Percentiles rank a stretch among this genome's conserved stretches.
These are phyloP conservation scores for Drosophila mettleri DNA, from an alignment of 2,888 invertebrate species.

Conservation along the genomic window DNA sequence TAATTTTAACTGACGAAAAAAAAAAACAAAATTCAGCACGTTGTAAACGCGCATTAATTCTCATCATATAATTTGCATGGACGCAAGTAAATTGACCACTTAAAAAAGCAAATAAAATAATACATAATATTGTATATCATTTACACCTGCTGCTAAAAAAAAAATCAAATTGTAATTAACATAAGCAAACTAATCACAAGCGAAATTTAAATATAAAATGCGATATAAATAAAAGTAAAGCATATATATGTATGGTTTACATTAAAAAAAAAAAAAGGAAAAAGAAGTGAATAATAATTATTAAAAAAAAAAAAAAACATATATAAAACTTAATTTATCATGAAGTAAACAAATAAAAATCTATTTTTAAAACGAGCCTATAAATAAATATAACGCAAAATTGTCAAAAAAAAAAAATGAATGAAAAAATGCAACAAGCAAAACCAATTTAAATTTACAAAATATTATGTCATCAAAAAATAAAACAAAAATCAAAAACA, in stretches of 20 bases:
- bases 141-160: slow-evolving; percentile 67
- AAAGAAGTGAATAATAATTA: slow-evolving; percentile 12
- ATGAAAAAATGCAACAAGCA: slow-evolving; percentile 33
- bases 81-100: slow-evolving; percentile 51
- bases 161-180: slow-evolving; percentile 36
- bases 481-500: slow-evolving; percentile 44
- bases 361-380: slow-evolving; percentile 74
- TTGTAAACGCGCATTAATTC: slow-evolving; percentile 69
- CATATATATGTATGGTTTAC: slow-evolving; percentile 61
- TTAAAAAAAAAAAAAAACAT: slow-evolving; percentile 20
- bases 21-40: slow-evolving; percentile 45
- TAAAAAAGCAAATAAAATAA: slow-evolving; percentile 24
- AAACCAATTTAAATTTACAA: slow-evolving; percentile 53
- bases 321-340: slow-evolving; percentile 68
- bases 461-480: slow-evolving; percentile 62
- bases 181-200: slow-evolving; percentile 57
- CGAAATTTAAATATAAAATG: slow-evolving; percentile 60
- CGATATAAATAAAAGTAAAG: slow-evolving; percentile 50
- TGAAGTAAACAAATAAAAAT: slow-evolving; percentile 49
- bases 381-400: slow-evolving; percentile 69
- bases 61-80: slow-evolving; percentile 61
- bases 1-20: slow-evolving; percentile 26
- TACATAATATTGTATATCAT: slow-evolving; percentile 72
- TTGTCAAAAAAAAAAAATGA: slow-evolving; percentile 56
- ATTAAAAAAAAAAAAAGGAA: slow-evolving; percentile 53